Base-by-base conservation (phyloP, 2,888 invertebrate genomes). In the Conus canariensis region DNA sequence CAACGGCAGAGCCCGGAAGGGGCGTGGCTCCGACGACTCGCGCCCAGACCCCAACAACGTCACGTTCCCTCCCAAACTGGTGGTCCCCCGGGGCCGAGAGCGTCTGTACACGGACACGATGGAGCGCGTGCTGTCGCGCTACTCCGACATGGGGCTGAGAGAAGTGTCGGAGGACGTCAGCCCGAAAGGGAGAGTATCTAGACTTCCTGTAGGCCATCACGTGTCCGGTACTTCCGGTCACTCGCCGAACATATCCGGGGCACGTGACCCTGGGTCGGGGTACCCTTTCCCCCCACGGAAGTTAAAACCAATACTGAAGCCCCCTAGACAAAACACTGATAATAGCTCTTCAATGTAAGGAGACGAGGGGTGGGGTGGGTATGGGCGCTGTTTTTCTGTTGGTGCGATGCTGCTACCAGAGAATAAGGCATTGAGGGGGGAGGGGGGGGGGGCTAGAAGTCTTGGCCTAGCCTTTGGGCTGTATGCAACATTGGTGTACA, bases 61-160 rank as follows among this genome's bases (percentile, higher is more conserved):
- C 12, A 60, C 45, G 10, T 58, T 25, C 59, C 30, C 86, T 2
- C 16, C n/a, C 14, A 19, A 64, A 6, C 4, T 58, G 19, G 9
- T 59, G 56, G 56, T 30, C n/a, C 83, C 30, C 0, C 16, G 25
- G 5, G 64, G 85, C 10, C 70, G 89, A 14, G 89, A 89, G 59
- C 70, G 85, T 45, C 56, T 89, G 89, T 89, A 89, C 74, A 74
- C 89, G 9, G 89, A 89, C 70, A 30, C 89, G 19, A 89, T 89
- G 89, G 89, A 89, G 85, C 85, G 89, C 70, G 85, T 89, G 89
- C 59, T 89, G 70, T 89, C 89, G 10, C 85, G 89, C 10, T 89
- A 89, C 59, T 85, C 89, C 58, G 89, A 89, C 85, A 16, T 89
- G 25, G 89, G 67, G 74, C 56, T 89, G 85, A n/a, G 89, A 10